Evolutionary conservation across 2,797 vertebrate species (phyloP).

Genomic region (Diplodus sargus): DNA sequence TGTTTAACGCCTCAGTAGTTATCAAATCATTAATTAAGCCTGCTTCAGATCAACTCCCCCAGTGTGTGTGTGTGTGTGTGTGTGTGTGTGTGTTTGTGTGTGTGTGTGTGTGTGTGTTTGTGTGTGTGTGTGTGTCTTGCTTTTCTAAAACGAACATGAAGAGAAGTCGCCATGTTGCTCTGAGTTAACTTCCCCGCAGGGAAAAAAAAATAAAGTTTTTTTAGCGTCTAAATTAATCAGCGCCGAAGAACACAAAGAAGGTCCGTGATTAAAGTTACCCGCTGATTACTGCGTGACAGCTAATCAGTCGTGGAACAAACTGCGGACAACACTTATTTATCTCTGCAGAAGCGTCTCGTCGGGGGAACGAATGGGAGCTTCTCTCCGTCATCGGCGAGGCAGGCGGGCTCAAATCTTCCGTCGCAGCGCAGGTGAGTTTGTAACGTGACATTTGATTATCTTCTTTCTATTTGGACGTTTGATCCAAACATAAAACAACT

Average conservation of each 20-base stretch:
- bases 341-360: not conserved
- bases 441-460: too few species aligned
- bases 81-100: constrained; percentile 7
- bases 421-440: too few species aligned
- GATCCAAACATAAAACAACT: too few species aligned
- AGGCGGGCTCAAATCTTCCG: too few species aligned
- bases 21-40: constrained; percentile 73
- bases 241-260: not conserved
- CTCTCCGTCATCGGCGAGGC: not conserved
- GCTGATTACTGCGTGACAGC: too few species aligned
- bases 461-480: too few species aligned
- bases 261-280: not conserved
- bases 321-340: not conserved
- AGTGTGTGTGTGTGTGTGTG: constrained; percentile 2
- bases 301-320: too few species aligned
- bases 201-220: not conserved
- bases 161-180: constrained; percentile 23
- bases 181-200: constrained; percentile 25
- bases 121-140: constrained; percentile 4
- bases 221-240: too few species aligned
- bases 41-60: constrained; percentile 51
- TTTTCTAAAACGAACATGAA: constrained; percentile 32
- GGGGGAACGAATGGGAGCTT: not conserved
- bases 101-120: too few species aligned
- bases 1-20: constrained; percentile 66